These are phyloP conservation scores for Sycophila sp. DNA, from an alignment of 1,140 invertebrate species.

Conservation along the genomic window DNA sequence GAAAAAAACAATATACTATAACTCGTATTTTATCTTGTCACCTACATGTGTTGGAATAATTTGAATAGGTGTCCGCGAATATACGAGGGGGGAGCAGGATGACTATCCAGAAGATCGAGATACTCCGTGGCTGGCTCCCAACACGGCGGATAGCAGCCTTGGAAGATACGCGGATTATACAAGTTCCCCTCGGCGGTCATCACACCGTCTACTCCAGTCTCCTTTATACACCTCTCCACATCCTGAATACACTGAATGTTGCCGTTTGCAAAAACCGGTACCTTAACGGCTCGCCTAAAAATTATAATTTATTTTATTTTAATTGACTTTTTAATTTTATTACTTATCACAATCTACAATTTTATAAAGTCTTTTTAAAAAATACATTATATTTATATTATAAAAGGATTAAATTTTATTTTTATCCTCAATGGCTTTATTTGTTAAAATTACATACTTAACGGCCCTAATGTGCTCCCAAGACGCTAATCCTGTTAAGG, in stretches of 20 bases:
- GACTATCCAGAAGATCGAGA: constrained; percentile 81
- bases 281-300: constrained; percentile 81
- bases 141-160: constrained; percentile 76
- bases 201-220: constrained; percentile 88
- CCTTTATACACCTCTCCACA: constrained; percentile 84
- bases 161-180: constrained; percentile 93
- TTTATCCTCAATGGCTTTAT: constrained; percentile 26
- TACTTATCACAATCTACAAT: too few relatives aligned
- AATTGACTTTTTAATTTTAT: not conserved
- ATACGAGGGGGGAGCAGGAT: constrained; percentile 91
- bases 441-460: constrained; percentile 69
- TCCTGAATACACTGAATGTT: constrained; percentile 95
- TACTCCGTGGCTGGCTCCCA: constrained; percentile 95
- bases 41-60: constrained; percentile 94
- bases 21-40: constrained; percentile 27
- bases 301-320: too few relatives aligned
- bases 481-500: constrained; percentile 91
- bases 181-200: constrained; percentile 95
- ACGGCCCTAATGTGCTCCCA: constrained; percentile 95
- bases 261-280: constrained; percentile 97
- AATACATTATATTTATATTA: not conserved
- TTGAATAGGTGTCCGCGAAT: constrained; percentile 97
- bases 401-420: constrained; percentile 29
- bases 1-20: too few relatives aligned
- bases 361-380: too few relatives aligned